Evolutionary conservation across 2,113 vertebrate genomes (phyloP), one percentile per base, ranked within the genome.

Genomic region (Anthoscopus minutus): DNA sequence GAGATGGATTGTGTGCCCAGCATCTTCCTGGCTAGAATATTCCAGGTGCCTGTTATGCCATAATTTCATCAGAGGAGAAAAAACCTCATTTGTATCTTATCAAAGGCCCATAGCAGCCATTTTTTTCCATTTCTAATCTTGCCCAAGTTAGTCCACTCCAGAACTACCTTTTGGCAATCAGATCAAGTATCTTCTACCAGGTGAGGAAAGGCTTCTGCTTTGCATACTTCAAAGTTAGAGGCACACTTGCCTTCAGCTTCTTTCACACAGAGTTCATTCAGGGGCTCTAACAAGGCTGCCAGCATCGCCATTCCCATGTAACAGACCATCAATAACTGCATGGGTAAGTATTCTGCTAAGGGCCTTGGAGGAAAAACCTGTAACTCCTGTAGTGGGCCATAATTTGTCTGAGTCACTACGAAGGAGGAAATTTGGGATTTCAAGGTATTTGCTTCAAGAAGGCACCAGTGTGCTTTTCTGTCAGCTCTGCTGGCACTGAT

Each of bases 371-470:
- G 1, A 2, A 71, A 94, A 74, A 45, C 44, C 30, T 51, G 11
- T 51, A 85, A 44, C 38, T 70, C 51, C 44, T 70, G 35, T 31
- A 77, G 42, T 70, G 71, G 42, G 31, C 38, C 67, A 77, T 73
- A 56, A 92, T 81, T 83, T 47, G 22, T 56, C 62, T 74, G 40
- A 85, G 54, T 73, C 85, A 40, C 58, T 25, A 51, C 50, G 47
- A 74, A 79, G 42, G 16, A 82, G 62, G 56, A 89, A 92, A 80
- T 73, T 7, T 47, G 44, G 16, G 65, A 40, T 47, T 88, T 64
- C 81, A 93, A 94, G 31, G n/a, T 74, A 56, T 64, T 67, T 78
- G 51, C 82, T 88, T 51, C 30, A 20, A 83, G 90, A 88, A 93
- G 28, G 44, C 31, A 90, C 5, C 25, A 78, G 56, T 2, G 0